Evolutionary conservation across 1,140 invertebrate species (phyloP).

Genomic region (Euwallacea fornicatus): DNA sequence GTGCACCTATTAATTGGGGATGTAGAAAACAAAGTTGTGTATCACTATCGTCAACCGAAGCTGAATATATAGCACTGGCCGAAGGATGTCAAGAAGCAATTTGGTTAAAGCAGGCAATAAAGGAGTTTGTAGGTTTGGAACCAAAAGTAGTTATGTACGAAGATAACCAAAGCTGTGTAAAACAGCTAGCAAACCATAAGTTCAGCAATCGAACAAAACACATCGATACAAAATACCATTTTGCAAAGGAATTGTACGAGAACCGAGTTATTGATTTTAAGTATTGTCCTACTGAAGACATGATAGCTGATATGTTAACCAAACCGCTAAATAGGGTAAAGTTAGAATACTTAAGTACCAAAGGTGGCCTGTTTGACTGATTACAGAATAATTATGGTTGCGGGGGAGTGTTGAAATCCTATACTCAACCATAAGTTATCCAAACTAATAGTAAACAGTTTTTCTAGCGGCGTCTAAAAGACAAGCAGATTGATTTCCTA

Average conservation of each 20-base stretch:
- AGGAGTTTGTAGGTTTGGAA: neutral
- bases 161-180: slow-evolving; percentile 27
- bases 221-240: slow-evolving; percentile 20
- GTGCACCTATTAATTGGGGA: no score
- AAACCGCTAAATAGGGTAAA: slow-evolving; percentile 17
- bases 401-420: slow-evolving; percentile 5
- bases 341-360: slow-evolving; percentile 10
- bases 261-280: slow-evolving; percentile 9
- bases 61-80: slow-evolving; percentile 50
- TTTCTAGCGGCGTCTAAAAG: no score
- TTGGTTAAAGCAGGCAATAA: slow-evolving; percentile 14
- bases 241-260: slow-evolving; percentile 16
- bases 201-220: slow-evolving; percentile 22
- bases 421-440: no score
- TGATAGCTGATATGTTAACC: slow-evolving; percentile 17
- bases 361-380: slow-evolving; percentile 8
- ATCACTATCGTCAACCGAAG: slow-evolving; percentile 50
- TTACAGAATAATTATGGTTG: slow-evolving; percentile 9
- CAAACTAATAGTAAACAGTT: no score
- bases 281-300: slow-evolving; percentile 18
- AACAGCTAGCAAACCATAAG: slow-evolving; percentile 11
- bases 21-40: no score
- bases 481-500: no score
- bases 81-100: slow-evolving; percentile 40
- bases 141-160: slow-evolving; percentile 12